A percentile compares a stretch with the other conserved stretches of the same genome.
phyloP scores from a whole-genome alignment of 2,113 vertebrate genomes.

The Bos taurus region DNA sequence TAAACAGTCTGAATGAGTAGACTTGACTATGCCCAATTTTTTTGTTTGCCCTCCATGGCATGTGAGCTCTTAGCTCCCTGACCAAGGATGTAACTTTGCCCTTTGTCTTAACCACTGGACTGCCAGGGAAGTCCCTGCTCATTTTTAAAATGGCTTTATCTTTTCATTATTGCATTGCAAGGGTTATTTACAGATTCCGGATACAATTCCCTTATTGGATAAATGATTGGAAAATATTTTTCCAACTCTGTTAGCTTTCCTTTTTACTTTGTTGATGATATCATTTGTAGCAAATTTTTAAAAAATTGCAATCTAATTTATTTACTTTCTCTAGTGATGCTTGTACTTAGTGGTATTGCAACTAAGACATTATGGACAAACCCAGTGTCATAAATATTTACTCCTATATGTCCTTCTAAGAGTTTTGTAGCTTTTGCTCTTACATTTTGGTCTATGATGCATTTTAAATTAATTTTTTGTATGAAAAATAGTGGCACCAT shows the following conservation, averaged over 20 bases:
- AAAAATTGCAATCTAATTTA: not conserved
- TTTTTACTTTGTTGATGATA: not conserved
- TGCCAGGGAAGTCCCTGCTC: too few relatives aligned
- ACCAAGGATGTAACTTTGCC: too few relatives aligned
- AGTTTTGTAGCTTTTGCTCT: not conserved
- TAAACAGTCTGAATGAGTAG: not conserved
- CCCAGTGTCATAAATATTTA: not conserved
- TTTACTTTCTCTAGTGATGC: not conserved
- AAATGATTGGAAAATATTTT: not conserved
- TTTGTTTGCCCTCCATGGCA: too few relatives aligned
- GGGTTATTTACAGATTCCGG: not conserved
- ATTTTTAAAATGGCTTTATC: not conserved
- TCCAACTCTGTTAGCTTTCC: not conserved
- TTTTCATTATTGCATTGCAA: not conserved
- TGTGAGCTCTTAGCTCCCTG: too few relatives aligned
- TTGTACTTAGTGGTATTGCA: not conserved
- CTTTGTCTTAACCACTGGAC: too few relatives aligned
- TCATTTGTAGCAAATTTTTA: not conserved
- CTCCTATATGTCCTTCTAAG: not conserved
- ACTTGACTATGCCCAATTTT: not conserved
- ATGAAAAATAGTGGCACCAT: not conserved
- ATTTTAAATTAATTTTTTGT: not conserved
- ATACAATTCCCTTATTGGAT: not conserved
- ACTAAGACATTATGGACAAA: not conserved
- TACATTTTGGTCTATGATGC: not conserved